These are phyloP conservation scores for Rhagoletis pomonella DNA, from an alignment of 1,140 invertebrate species.

Conservation along the genomic window DNA sequence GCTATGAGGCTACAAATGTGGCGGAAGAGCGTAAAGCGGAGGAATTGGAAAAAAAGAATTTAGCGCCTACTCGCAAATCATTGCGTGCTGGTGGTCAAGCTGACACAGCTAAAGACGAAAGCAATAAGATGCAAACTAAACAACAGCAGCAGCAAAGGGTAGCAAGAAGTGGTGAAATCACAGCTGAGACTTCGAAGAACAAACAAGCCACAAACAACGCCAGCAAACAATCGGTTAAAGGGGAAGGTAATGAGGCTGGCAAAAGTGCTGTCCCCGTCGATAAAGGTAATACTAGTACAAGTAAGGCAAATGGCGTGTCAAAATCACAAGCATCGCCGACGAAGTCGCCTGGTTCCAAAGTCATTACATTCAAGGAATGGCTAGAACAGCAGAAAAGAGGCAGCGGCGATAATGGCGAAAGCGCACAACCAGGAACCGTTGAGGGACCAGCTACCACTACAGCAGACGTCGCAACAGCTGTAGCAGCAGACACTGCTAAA, in stretches of 20 bases:
- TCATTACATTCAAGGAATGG: conserved; percentile 22
- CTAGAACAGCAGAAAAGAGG: conserved; percentile 25
- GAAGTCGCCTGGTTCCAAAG: conserved; percentile 19
- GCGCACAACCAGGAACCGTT: neutral
- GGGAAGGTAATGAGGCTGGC: neutral
- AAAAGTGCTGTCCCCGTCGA: too few relatives aligned
- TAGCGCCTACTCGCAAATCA: neutral
- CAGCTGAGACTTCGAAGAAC: neutral
- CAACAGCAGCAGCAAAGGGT: neutral
- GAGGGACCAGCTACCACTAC: neutral
- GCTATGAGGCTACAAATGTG: neutral
- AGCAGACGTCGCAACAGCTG: neutral
- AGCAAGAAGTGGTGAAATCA: neutral
- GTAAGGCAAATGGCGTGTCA: neutral
- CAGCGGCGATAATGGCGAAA: neutral
- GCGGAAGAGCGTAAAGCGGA: neutral
- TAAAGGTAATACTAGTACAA: neutral
- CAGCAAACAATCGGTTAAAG: neutral
- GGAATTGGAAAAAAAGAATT: neutral
- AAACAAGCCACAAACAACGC: too few relatives aligned
- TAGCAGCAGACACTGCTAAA: neutral
- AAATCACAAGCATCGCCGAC: neutral
- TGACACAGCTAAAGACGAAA: neutral
- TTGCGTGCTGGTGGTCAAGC: neutral
- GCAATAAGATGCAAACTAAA: neutral